These are phyloP conservation scores for Centropristis striata DNA, from an alignment of 2,113 vertebrate genomes.

Conservation along the genomic window DNA sequence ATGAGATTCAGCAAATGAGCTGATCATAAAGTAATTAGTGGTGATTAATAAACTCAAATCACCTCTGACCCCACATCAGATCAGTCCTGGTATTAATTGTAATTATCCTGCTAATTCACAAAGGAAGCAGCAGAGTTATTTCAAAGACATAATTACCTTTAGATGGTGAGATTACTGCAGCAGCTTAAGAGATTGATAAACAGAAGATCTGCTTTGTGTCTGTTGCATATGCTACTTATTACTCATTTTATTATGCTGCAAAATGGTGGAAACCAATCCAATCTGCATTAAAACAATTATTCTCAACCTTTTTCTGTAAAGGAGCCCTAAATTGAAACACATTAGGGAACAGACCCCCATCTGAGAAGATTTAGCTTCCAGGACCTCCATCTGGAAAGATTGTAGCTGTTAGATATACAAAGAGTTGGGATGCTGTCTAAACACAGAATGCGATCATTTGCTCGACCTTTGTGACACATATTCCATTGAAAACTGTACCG, in stretches of 20 bases:
- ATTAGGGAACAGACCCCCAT: too few species aligned
- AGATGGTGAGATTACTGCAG: not conserved
- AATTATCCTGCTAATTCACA: constrained; percentile 15
- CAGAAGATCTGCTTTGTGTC: not conserved
- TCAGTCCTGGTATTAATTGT: constrained; percentile 20
- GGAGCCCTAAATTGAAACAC: too few species aligned
- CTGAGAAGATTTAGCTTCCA: too few species aligned
- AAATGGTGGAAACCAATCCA: not conserved
- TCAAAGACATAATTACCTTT: not conserved
- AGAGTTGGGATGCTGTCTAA: too few species aligned
- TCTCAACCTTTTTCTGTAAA: too few species aligned
- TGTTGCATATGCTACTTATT: not conserved
- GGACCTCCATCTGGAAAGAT: too few species aligned
- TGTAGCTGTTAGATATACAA: too few species aligned
- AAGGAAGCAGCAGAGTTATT: not conserved
- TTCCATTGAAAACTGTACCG: too few species aligned
- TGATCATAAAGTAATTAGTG: constrained; percentile 58
- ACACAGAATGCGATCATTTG: too few species aligned
- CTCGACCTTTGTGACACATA: too few species aligned
- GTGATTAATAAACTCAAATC: constrained; percentile 44
- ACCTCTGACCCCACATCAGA: constrained; percentile 49
- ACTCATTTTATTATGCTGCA: not conserved
- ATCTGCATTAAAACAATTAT: not conserved
- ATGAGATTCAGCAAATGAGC: constrained; percentile 36
- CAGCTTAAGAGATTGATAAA: not conserved